Conservation (phyloP, 2,113 vertebrate species). For the Oryzias celebensis region DNA sequence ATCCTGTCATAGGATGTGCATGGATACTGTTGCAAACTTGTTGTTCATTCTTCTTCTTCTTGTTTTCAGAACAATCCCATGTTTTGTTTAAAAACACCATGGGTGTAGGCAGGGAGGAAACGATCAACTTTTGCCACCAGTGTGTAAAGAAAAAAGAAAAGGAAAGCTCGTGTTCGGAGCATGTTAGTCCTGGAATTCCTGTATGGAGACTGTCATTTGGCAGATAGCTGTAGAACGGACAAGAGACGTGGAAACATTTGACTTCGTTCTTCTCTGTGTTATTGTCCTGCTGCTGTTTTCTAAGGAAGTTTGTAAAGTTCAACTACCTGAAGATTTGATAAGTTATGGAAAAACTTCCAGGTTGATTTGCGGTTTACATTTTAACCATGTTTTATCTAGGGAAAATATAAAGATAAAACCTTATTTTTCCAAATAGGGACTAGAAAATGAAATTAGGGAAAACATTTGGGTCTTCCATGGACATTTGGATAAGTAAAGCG, state of each 20-base stretch:
- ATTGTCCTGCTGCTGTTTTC: no score
- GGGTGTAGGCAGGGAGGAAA: constrained; percentile 47
- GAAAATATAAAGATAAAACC: not conserved
- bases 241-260: not conserved
- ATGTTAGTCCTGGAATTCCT: not conserved
- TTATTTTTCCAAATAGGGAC: not conserved
- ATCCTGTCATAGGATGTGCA: constrained; percentile 58
- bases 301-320: no score
- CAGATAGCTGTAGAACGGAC: not conserved
- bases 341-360: no score
- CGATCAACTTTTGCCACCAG: constrained; percentile 46
- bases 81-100: constrained; percentile 65
- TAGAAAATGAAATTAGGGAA: not conserved
- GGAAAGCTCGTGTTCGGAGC: constrained; percentile 36
- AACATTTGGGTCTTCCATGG: constrained; percentile 21
- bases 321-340: no score
- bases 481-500: constrained; percentile 52
- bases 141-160: constrained; percentile 48
- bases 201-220: not conserved
- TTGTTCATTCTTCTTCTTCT: constrained; percentile 51
- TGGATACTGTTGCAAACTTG: constrained; percentile 59
- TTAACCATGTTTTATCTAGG: not conserved
- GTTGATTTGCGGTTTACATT: no score
- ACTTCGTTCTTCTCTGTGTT: no score
- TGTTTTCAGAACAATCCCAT: constrained; percentile 15